A percentile compares a stretch with the other conserved stretches of the same genome.
phyloP scores from a whole-genome alignment of 2,113 vertebrate genomes.

The Penelope pileata region DNA sequence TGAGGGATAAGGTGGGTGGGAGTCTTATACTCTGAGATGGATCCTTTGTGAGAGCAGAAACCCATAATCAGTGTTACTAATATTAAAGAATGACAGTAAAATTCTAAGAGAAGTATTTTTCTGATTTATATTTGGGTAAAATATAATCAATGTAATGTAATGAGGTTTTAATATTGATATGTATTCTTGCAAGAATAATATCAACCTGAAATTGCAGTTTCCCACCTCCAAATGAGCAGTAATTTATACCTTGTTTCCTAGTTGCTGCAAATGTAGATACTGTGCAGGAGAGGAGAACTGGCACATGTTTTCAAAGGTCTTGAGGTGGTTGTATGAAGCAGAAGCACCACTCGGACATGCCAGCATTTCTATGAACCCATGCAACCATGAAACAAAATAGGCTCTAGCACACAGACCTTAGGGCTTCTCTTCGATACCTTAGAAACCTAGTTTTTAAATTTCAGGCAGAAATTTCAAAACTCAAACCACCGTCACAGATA shows the following conservation, averaged over 20 bases:
- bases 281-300: not conserved
- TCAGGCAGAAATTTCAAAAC: not conserved
- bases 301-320: not conserved
- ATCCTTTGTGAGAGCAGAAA: not conserved
- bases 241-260: not conserved
- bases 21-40: not conserved
- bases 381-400: not conserved
- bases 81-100: not conserved
- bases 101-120: not conserved
- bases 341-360: not conserved
- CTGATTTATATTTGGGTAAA: not conserved
- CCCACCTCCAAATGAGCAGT: not conserved
- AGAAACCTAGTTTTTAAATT: not conserved
- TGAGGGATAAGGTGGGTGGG: not conserved
- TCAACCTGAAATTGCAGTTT: not conserved
- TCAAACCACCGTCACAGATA: not conserved
- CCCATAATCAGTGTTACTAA: not conserved
- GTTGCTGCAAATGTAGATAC: not conserved
- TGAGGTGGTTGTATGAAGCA: not conserved
- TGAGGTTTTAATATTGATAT: not conserved
- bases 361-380: not conserved
- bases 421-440: not conserved
- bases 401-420: not conserved
- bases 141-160: not conserved
- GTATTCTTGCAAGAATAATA: not conserved